Percentiles rank a stretch among this genome's conserved stretches.
Evolutionary conservation across 2,888 invertebrate genomes (phyloP).

Genomic region (Chymomyza procnemis): DNA sequence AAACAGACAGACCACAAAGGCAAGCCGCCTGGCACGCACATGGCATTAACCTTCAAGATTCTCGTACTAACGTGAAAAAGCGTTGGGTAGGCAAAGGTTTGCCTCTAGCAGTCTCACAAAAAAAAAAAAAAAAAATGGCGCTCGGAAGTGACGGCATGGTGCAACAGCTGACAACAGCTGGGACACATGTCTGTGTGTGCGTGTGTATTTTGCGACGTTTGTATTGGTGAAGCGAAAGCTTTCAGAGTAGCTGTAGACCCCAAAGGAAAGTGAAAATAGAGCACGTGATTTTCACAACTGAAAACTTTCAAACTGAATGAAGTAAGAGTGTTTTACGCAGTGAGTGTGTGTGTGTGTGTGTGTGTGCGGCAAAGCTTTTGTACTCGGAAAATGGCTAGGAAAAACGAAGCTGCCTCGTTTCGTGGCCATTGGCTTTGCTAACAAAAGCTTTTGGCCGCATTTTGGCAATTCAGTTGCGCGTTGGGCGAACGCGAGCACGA

Average conservation of each 20-base stretch:
- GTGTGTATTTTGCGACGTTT: not conserved
- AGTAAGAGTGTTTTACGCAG: not conserved
- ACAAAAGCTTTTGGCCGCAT: slow-evolving; percentile 39
- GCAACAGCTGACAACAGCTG: slow-evolving; percentile 38
- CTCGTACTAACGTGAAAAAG: not conserved
- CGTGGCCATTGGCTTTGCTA: slow-evolving; percentile 15
- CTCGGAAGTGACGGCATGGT: not conserved
- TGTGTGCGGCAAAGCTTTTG: slow-evolving; percentile 32
- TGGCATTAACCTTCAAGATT: slow-evolving; percentile 14
- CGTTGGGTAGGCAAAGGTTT: not conserved
- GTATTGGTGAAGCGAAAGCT: slow-evolving; percentile 19
- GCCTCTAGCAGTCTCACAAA: not conserved
- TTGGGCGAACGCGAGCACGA: slow-evolving; percentile 53
- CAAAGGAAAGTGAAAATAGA: slow-evolving; percentile 35
- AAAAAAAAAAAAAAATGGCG: no score
- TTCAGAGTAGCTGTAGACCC: not conserved
- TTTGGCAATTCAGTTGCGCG: slow-evolving; percentile 57
- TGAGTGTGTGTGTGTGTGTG: slow-evolving; percentile 12
- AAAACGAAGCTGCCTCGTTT: slow-evolving; percentile 31
- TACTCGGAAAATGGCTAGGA: slow-evolving; percentile 38
- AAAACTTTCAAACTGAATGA: slow-evolving; percentile 50
- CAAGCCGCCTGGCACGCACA: not conserved
- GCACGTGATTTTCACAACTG: slow-evolving; percentile 37
- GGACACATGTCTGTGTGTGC: not conserved
- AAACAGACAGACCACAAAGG: not conserved